Evolutionary conservation across 2,888 invertebrate species (phyloP).

Genomic region (Drosophila falleni): DNA sequence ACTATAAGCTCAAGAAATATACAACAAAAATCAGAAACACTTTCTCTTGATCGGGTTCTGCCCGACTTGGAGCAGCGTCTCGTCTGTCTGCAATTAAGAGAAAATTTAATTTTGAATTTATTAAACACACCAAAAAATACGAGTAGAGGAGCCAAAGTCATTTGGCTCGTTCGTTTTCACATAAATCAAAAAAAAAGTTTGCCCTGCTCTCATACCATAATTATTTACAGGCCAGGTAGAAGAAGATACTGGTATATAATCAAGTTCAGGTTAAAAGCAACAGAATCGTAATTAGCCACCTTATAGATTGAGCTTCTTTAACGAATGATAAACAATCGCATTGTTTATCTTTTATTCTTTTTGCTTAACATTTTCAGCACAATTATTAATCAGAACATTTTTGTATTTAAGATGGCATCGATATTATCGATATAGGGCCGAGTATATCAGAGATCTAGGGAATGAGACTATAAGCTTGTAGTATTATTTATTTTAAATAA

Average conservation of each 20-base stretch:
- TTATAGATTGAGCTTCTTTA: conserved; percentile 57
- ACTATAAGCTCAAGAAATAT: conserved; percentile 33
- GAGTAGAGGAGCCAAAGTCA: conserved; percentile 33
- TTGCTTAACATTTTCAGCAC: conserved; percentile 42
- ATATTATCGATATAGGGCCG: not conserved
- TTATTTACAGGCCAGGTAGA: conserved; percentile 41
- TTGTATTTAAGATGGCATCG: conserved; percentile 5
- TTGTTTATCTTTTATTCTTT: conserved; percentile 16
- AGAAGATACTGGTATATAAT: conserved; percentile 36
- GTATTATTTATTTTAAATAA: too few species aligned
- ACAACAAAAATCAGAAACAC: conserved; percentile 63
- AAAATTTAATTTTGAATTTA: conserved; percentile 82
- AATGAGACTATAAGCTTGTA: not conserved
- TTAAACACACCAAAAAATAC: conserved; percentile 57
- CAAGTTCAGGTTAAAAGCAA: conserved; percentile 48
- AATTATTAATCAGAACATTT: conserved; percentile 31
- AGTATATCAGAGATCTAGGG: not conserved
- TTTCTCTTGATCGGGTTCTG: conserved; percentile 76
- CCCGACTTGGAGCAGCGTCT: conserved; percentile 33
- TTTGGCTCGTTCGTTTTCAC: conserved; percentile 71
- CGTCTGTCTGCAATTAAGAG: conserved; percentile 74
- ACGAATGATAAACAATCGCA: conserved; percentile 40
- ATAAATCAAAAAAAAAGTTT: conserved; percentile 66
- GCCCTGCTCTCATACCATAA: conserved; percentile 37
- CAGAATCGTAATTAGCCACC: conserved; percentile 54